Evolutionary conservation across 2,797 vertebrate genomes (phyloP), one percentile per base, ranked within the genome.

Genomic region (Acropternis orthonyx): DNA sequence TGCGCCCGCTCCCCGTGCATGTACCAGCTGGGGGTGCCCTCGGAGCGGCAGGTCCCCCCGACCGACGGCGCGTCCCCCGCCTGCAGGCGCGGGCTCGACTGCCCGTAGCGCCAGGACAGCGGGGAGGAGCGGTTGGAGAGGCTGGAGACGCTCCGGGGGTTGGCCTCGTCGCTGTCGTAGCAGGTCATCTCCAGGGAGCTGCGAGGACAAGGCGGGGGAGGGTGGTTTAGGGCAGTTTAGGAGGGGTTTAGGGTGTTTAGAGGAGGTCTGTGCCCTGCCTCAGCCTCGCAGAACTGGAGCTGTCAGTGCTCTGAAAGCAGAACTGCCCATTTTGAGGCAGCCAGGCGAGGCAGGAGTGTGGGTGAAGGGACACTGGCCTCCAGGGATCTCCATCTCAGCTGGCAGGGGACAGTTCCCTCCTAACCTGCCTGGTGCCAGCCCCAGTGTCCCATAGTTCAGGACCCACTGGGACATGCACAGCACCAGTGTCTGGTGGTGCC

Each of bases 101-200:
- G 99, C 73, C 99, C 99, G 0, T 99, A 99, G 78, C 98, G 99
- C 99, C 99, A 99, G 11, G 99, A 99, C 55, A 99, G 96, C 0
- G 99, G 99, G 2, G 99, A 99, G 4, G 99, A 99, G 93, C 99
- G 98, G 94, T 99, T 99, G 62, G 99, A 99, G 24, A 99, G 96
- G 89, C 99, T 99, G 96, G 99, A 99, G 54, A 99, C 96, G 10
- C 99, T 99, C 89, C 98, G 98, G 4, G 98, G 97, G 66, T 99
- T 99, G 78, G 99, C 98, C 36, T 99, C 99, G 1, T 99, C 99
- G 0, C 99, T 99, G 98, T 99, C 99, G 1, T 99, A 99, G 97
- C 98, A 99, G 56, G 97, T 97, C 93, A 98, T 98, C 92, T 99
- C 99, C 79, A 99, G 97, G 58, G 98, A 98, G 97, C 99, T 99